These are phyloP conservation scores for Eupelmus urozonus DNA, from an alignment of 2,888 invertebrate species.

Conservation along the genomic window DNA sequence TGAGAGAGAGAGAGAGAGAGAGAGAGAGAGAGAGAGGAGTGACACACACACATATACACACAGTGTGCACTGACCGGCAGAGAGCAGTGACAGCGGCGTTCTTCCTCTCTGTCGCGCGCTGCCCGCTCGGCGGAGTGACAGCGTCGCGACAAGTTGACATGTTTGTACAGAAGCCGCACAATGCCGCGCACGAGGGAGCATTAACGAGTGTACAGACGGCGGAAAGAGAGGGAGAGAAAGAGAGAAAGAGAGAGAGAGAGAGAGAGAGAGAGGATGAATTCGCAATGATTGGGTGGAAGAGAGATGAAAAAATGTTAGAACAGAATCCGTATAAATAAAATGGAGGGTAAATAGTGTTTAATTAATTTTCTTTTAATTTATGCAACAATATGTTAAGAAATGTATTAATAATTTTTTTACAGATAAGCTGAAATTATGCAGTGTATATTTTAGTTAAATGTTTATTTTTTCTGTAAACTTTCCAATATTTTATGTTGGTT, in stretches of 20 bases:
- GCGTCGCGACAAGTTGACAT: slow-evolving; percentile 73
- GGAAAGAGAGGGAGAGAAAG: slow-evolving; percentile 3
- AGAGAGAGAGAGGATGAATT: slow-evolving; percentile 16
- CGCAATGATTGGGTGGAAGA: neutral
- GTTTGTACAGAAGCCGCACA: slow-evolving; percentile 73
- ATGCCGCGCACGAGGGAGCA: slow-evolving; percentile 57
- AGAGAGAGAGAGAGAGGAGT: too few relatives aligned
- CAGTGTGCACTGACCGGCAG: slow-evolving; percentile 63
- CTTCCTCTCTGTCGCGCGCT: slow-evolving; percentile 39
- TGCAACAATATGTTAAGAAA: too few relatives aligned
- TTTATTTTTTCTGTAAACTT: too few relatives aligned
- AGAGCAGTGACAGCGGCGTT: slow-evolving; percentile 20
- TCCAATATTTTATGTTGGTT: too few relatives aligned
- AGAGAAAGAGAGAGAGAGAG: neutral
- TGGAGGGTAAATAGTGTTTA: neutral
- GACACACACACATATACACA: too few relatives aligned
- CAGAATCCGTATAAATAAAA: neutral
- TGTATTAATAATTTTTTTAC: too few relatives aligned
- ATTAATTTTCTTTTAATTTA: too few relatives aligned
- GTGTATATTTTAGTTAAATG: too few relatives aligned
- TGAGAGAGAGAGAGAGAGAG: too few relatives aligned
- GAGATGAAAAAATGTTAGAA: neutral
- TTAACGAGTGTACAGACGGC: too few relatives aligned
- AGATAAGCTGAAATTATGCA: too few relatives aligned
- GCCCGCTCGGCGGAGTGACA: slow-evolving; percentile 67